Conservation (phyloP, 2,113 vertebrate genomes). For the Fregata magnificens region DNA sequence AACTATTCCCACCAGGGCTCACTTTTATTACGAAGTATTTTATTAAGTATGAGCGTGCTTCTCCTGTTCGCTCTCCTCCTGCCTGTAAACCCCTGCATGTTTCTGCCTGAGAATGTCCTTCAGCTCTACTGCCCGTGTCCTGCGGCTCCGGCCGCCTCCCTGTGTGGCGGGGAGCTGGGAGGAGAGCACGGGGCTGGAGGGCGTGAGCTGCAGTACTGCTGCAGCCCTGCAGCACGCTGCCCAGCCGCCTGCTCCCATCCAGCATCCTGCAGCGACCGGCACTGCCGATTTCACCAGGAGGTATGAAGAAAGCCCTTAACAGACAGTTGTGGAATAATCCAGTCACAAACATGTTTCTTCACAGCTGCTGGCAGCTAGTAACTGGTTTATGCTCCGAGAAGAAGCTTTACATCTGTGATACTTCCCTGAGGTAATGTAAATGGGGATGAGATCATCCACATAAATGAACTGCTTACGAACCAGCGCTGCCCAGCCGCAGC, state of each 20-base stretch:
- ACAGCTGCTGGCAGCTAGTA: not conserved
- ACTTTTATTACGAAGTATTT: not conserved
- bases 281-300: not conserved
- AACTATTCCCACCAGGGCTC: not conserved
- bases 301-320: not conserved
- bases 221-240: not conserved
- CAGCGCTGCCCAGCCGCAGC: not conserved
- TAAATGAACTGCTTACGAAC: fast-evolving
- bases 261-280: not conserved
- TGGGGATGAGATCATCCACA: not conserved
- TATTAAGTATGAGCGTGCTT: not conserved
- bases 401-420: not conserved
- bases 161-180: not conserved
- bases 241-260: not conserved
- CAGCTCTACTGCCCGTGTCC: not conserved
- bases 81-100: not conserved
- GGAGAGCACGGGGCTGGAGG: not conserved
- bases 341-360: not conserved
- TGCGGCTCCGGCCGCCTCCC: not conserved
- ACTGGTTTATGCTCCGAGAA: not conserved
- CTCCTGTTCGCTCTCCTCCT: not conserved
- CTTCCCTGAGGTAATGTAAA: not conserved
- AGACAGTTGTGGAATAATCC: not conserved
- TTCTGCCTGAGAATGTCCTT: not conserved
- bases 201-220: not conserved